These are phyloP conservation scores for Isurus oxyrinchus DNA, from an alignment of 2,113 vertebrate genomes.

Conservation along the genomic window DNA sequence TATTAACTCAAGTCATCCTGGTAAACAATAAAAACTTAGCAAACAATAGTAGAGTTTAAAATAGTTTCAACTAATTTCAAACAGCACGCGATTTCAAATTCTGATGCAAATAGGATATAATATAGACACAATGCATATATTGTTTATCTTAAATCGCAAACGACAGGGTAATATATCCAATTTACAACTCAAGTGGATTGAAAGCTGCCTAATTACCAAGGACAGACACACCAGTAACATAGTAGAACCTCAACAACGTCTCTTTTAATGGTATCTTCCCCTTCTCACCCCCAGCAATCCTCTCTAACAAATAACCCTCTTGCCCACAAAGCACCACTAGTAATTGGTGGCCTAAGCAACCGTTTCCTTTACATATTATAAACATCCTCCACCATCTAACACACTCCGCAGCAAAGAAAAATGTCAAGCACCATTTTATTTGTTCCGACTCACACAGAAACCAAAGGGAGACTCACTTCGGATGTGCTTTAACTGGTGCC, in stretches of 20 bases:
- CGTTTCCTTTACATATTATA: neutral
- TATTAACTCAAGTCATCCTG: neutral
- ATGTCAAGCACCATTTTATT: constrained; percentile 11
- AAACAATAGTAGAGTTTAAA: neutral
- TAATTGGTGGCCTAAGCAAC: neutral
- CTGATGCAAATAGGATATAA: neutral
- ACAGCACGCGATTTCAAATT: neutral
- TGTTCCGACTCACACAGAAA: neutral
- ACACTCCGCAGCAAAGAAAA: neutral
- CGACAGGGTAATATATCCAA: neutral
- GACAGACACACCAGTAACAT: neutral
- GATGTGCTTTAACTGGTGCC: neutral
- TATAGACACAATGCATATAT: neutral
- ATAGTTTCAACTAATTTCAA: neutral
- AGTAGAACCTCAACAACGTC: neutral
- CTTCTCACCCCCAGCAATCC: neutral
- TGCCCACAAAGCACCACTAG: neutral
- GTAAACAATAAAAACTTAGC: neutral
- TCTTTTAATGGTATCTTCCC: neutral
- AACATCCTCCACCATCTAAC: neutral
- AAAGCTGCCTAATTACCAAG: neutral
- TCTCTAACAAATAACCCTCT: neutral
- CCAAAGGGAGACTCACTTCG: neutral
- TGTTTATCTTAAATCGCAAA: neutral
- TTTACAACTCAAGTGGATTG: neutral